Conservation (phyloP, 1,140 invertebrate species). For the Venturia canescens region DNA sequence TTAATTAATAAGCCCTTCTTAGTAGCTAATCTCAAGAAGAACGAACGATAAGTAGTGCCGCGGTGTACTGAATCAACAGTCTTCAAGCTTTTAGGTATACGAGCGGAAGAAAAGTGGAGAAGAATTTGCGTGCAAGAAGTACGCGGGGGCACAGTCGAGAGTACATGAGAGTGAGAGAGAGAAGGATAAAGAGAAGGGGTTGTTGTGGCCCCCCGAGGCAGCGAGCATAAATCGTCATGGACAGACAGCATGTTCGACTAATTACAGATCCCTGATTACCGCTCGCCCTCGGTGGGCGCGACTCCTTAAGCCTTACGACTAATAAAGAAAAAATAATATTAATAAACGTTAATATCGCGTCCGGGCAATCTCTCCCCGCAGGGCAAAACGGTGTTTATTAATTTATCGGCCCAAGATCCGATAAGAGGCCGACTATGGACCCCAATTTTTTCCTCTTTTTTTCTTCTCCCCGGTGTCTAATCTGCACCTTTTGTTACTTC, state of each 20-base stretch:
- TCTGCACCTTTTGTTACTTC: slow-evolving; percentile 11
- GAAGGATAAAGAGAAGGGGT: slow-evolving; percentile 4
- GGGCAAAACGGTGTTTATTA: slow-evolving; percentile 67
- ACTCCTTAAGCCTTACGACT: slow-evolving; percentile 56
- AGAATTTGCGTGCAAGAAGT: slow-evolving; percentile 10
- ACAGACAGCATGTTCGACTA: slow-evolving; percentile 73
- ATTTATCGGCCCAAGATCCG: slow-evolving; percentile 66
- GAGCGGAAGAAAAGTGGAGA: not conserved
- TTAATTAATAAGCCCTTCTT: too few species aligned
- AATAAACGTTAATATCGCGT: slow-evolving; percentile 71
- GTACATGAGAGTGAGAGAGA: slow-evolving; percentile 16
- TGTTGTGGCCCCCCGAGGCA: slow-evolving; percentile 60
- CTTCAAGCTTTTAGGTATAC: too few species aligned
- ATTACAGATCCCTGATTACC: slow-evolving; percentile 75
- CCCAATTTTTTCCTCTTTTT: slow-evolving; percentile 37
- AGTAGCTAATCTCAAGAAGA: too few species aligned
- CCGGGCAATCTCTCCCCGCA: slow-evolving; percentile 57
- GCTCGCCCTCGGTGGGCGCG: slow-evolving; percentile 61
- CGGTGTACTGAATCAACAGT: too few species aligned
- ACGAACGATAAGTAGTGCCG: too few species aligned
- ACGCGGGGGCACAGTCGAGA: not conserved
- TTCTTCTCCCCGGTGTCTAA: not conserved
- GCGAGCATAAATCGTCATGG: slow-evolving; percentile 69
- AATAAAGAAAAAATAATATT: slow-evolving; percentile 74
- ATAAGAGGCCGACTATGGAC: slow-evolving; percentile 54